Conservation (phyloP, 2,888 invertebrate genomes). For the Galerucella pusilla region DNA sequence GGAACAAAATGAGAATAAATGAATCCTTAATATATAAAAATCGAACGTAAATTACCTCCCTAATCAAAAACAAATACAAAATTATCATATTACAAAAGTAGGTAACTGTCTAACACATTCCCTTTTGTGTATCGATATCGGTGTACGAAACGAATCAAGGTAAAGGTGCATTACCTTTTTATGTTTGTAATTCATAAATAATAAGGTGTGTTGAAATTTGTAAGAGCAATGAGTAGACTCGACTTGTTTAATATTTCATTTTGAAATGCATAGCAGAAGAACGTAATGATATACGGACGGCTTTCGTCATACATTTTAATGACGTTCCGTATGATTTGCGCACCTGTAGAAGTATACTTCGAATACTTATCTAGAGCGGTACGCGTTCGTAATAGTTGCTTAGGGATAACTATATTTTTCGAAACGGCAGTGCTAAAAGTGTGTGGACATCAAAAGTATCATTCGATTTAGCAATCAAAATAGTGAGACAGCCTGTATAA, state of each 20-base stretch:
- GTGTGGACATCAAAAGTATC: too few relatives aligned
- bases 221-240: slow-evolving; percentile 30
- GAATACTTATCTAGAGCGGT: not conserved
- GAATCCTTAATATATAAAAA: too few relatives aligned
- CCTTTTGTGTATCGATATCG: not conserved
- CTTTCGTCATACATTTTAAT: slow-evolving; percentile 33
- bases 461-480: too few relatives aligned
- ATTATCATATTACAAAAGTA: not conserved
- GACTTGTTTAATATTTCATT: slow-evolving; percentile 32
- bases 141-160: not conserved
- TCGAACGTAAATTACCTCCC: not conserved
- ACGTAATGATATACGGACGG: slow-evolving; percentile 22
- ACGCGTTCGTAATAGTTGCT: not conserved
- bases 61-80: not conserved
- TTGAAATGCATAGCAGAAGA: slow-evolving; percentile 33
- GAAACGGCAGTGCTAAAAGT: too few relatives aligned
- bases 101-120: not conserved
- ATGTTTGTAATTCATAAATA: slow-evolving; percentile 33
- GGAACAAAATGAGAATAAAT: too few relatives aligned
- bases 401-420: not conserved
- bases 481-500: too few relatives aligned
- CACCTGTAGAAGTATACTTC: not conserved
- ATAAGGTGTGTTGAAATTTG: slow-evolving; percentile 36
- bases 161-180: slow-evolving; percentile 30
- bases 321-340: not conserved